phyloP scores from a whole-genome alignment of 2,113 vertebrate genomes.

The Thymallus thymallus region DNA sequence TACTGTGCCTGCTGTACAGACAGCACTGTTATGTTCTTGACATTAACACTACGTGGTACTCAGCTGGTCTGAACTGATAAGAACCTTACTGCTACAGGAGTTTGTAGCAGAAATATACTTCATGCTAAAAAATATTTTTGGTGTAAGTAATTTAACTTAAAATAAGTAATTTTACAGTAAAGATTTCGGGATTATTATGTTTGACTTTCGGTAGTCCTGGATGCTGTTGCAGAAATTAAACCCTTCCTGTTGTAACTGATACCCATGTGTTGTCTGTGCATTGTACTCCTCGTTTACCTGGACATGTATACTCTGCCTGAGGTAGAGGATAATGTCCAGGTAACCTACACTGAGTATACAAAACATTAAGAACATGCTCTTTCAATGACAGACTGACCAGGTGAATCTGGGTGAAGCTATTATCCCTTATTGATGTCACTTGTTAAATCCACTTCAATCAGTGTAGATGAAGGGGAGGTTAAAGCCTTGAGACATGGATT shows the following conservation, averaged over 20 bases:
- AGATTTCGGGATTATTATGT: not conserved
- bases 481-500: too few relatives aligned
- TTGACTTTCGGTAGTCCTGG: not conserved
- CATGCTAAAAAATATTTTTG: too few relatives aligned
- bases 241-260: not conserved
- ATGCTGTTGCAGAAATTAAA: not conserved
- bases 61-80: not conserved
- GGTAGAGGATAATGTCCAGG: too few relatives aligned
- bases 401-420: too few relatives aligned
- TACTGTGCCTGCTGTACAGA: not conserved
- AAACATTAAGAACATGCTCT: too few relatives aligned
- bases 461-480: too few relatives aligned
- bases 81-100: not conserved
- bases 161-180: too few relatives aligned
- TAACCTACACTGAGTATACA: too few relatives aligned
- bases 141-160: too few relatives aligned
- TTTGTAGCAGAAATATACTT: not conserved
- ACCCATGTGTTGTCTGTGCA: constrained; percentile 11
- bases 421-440: too few relatives aligned
- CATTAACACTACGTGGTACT: not conserved
- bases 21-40: not conserved
- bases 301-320: not conserved
- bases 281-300: constrained; percentile 14
- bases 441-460: too few relatives aligned
- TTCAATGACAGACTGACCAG: too few relatives aligned